phyloP scores from a whole-genome alignment of 2,888 invertebrate species.

The Cistogaster globosa region DNA sequence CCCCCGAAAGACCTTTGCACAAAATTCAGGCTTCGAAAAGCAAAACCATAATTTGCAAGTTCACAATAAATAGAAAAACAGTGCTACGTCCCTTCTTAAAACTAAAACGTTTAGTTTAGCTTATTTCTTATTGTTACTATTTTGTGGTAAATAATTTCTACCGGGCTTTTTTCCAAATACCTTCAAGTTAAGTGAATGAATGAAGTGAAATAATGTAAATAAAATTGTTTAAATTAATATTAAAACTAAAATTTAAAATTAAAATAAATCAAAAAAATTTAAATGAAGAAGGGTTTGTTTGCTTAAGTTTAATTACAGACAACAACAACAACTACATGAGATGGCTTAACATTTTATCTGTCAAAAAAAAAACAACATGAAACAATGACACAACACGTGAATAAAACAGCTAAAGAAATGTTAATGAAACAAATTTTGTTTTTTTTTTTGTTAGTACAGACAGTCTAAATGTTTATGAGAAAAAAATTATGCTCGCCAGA shows the following conservation, averaged over 20 bases:
- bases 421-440: slow-evolving; percentile 39
- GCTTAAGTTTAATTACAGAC: slow-evolving; percentile 14
- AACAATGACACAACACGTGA: slow-evolving; percentile 61
- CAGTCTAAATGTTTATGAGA: slow-evolving; percentile 8
- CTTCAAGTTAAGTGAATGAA: slow-evolving; percentile 10
- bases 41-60: no score
- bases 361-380: slow-evolving; percentile 44
- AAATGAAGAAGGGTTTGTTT: neutral
- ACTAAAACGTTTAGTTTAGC: no score
- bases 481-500: neutral
- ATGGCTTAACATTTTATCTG: slow-evolving; percentile 44
- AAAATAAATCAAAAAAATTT: slow-evolving; percentile 42
- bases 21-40: no score
- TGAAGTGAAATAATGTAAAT: slow-evolving; percentile 60
- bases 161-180: neutral
- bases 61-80: no score
- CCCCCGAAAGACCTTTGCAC: no score
- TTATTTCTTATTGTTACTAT: no score
- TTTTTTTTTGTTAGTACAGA: slow-evolving; percentile 14
- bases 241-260: slow-evolving; percentile 24
- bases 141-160: slow-evolving; percentile 13
- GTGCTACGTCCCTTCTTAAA: no score
- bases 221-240: slow-evolving; percentile 60
- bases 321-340: slow-evolving; percentile 8
- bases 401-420: slow-evolving; percentile 32